Base-by-base conservation (phyloP, 2,888 invertebrate species). In the Hofmannophila pseudospretella region DNA sequence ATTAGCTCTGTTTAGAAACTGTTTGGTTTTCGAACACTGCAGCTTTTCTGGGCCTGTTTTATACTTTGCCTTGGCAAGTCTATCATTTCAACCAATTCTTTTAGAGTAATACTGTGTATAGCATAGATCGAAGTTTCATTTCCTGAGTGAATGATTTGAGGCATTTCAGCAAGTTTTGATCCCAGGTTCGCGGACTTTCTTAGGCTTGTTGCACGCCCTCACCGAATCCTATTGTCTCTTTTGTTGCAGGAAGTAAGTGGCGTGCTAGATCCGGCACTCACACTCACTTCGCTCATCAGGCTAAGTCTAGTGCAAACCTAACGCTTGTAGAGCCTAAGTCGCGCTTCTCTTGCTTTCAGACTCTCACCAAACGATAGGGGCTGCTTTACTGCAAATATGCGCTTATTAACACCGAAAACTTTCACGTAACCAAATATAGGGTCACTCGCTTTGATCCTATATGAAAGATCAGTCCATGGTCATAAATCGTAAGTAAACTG, bases 201-300 rank as follows among this genome's bases (percentile, higher is more conserved):
- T 65, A 74, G 73, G 70, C 71, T 75, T 71, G 47, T 55, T 76
- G 81, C 85, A 84, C 82, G 75, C 69, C 80, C 67, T 75, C 77
- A 82, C 80, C 76, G 69, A 77, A 49, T 61, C 81, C 77, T 68
- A 45, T 75, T 78, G 66, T 84, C 72, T 85, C 78, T 84, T 84
- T 86, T 87, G 84, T 88, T 88, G 68, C 88, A 88, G 88, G 87
- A 88, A 88, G 88, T 88, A 87, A 88, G 88, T 88, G 81, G 68
- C 75, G 79, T 82, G 81, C 72, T 82, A 73, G 81, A 67, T 74
- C 75, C 84, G 73, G 77, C 82, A 81, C 76, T 76, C 69, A 71
- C 75, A 74, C 67, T 68, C 65, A 77, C 78, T 77, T 76, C 67
- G 73, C 68, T 80, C 72, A 65, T 26, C 81, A 80, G 80, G 73